phyloP scores from a whole-genome alignment of 2,888 invertebrate genomes.

The Meteorus colon region DNA sequence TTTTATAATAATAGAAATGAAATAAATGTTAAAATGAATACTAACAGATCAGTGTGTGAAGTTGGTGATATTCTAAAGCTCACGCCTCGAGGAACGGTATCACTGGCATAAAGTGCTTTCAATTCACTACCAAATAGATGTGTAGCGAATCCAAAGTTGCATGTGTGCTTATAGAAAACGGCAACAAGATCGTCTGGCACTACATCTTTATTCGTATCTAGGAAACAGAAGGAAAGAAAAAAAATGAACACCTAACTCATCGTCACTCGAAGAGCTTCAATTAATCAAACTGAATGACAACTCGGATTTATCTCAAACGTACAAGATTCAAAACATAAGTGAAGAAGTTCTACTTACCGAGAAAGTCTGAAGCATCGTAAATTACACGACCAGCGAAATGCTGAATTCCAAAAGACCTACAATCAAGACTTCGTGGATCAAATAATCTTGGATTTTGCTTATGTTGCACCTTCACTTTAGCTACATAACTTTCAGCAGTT shows the following conservation, averaged over 20 bases:
- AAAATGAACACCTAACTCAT: not conserved
- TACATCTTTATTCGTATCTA: constrained; percentile 92
- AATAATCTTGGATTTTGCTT: constrained; percentile 87
- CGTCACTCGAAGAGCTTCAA: not conserved
- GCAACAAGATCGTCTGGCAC: constrained; percentile 94
- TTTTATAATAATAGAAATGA: not conserved
- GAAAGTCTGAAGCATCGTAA: constrained; percentile 92
- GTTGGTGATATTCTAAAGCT: constrained; percentile 93
- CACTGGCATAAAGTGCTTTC: constrained; percentile 85
- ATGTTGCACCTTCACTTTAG: constrained; percentile 87
- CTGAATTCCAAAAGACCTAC: constrained; percentile 90
- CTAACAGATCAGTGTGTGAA: constrained; percentile 84
- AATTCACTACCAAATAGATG: constrained; percentile 96
- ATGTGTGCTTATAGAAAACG: constrained; percentile 92
- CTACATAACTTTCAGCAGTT: constrained; percentile 85
- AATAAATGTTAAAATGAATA: constrained; percentile 33
- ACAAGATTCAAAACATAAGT: not conserved
- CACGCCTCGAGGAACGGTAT: constrained; percentile 84
- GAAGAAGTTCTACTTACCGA: constrained; percentile 72
- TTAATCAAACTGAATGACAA: not conserved
- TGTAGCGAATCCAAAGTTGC: constrained; percentile 97
- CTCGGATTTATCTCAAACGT: not conserved
- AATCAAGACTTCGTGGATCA: constrained; percentile 85
- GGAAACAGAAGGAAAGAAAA: constrained; percentile 37
- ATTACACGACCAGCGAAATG: constrained; percentile 91